Base-by-base conservation (phyloP, 2,797 vertebrate genomes). In the Borostomias antarcticus region DNA sequence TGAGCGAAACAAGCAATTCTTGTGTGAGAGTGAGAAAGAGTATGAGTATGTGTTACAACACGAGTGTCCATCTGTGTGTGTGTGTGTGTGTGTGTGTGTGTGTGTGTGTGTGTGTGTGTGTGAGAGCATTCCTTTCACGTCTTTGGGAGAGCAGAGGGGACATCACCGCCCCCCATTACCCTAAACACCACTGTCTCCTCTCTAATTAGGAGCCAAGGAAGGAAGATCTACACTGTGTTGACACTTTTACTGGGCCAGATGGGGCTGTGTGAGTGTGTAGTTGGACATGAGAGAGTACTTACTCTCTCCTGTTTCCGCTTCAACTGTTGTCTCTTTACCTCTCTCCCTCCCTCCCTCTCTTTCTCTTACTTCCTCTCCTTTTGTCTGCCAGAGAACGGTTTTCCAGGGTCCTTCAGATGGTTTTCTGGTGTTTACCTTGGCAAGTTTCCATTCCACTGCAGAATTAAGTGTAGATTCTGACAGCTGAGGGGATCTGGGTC, bases 171-270 rank as follows among this genome's bases (percentile, higher is more conserved):
- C 79, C 76, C 82, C 79, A 81, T 86, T 83, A 87, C 77, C 72
- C 76, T 89, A 88, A 90, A 84, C 79, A 75, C 69, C 74, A 81
- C 76, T 69, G 82, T 85, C 86, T 88, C 74, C 81, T 82, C 82
- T 85, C 88, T 89, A 86, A 91, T 91, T 89, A 85, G 80, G 68
- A 75, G 79, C 83, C 81, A 81, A 73, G 66, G 70, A 64, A 19
- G 58, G 57, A 84, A 86, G 80, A 79, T 79, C 73, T 85, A 78
- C 66, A 66, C 58, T 50, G 68, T 73, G n/a, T 73, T 81, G 75
- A 81, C 76, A 71, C 82, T 83, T 89, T 87, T 79, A 85, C 76
- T 69, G 28, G 63, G 60, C 80, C 77, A 74, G 77, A 85, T 76
- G 64, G 61, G 64, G 48, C 61, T 35, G 23, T 57, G 48, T 51